These are phyloP conservation scores for Trissolcus brochymenae DNA, from an alignment of 2,888 invertebrate genomes.

Conservation along the genomic window DNA sequence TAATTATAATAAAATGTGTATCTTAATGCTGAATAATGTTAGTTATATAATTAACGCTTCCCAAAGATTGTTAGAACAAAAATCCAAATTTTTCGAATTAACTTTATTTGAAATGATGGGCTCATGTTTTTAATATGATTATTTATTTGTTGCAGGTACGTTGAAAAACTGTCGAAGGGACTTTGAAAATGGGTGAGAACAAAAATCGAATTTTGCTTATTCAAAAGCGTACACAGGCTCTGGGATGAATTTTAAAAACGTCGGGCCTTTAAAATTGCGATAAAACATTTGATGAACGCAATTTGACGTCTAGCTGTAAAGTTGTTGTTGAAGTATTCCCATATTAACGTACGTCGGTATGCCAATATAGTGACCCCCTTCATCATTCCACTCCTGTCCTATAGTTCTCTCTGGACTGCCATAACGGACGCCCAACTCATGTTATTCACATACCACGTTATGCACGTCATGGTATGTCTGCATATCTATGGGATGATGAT, in stretches of 20 bases:
- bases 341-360: slow-evolving; percentile 73
- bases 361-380: slow-evolving; percentile 73
- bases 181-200: neutral
- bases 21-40: too few species aligned
- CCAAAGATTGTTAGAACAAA: too few species aligned
- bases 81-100: too few species aligned
- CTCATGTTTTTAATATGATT: neutral
- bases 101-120: too few species aligned
- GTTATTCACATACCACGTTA: slow-evolving; percentile 66
- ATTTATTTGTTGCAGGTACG: slow-evolving; percentile 1
- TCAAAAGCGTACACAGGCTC: too few species aligned
- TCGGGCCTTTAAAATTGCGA: slow-evolving; percentile 27
- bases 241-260: neutral
- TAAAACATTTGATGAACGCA: slow-evolving; percentile 60
- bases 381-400: slow-evolving; percentile 65
- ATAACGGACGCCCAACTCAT: slow-evolving; percentile 59
- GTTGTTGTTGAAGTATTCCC: slow-evolving; percentile 75
- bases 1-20: too few species aligned
- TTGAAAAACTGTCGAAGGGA: neutral
- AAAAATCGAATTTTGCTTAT: neutral
- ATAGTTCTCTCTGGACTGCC: slow-evolving; percentile 61
- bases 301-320: slow-evolving; percentile 67
- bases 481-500: slow-evolving; percentile 70
- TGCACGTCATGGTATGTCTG: slow-evolving; percentile 70
- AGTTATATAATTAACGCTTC: too few species aligned